Conservation (phyloP, 2,797 vertebrate species). For the Protonibea diacanthus region DNA sequence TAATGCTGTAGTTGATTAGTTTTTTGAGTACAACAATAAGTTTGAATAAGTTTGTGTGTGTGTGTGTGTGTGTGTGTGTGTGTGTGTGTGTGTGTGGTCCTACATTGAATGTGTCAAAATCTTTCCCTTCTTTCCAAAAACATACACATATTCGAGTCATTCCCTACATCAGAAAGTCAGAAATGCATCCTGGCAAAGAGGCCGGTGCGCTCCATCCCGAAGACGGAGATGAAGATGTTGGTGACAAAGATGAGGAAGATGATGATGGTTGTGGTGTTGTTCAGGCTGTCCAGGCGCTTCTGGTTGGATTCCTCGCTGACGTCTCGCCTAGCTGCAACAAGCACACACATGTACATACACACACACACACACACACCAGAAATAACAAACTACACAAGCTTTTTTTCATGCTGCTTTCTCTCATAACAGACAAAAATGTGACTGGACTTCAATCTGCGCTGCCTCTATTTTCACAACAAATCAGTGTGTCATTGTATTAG, state of each 20-base stretch:
- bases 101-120: not conserved
- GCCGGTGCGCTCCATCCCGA: slow-evolving; percentile 91
- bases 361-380: slow-evolving; percentile 42
- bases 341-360: slow-evolving; percentile 46
- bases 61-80: slow-evolving; percentile 18
- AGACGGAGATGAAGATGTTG: slow-evolving; percentile 94
- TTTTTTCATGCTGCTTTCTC: not conserved
- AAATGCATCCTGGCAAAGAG: slow-evolving; percentile 86
- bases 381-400: slow-evolving; percentile 29
- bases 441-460: not conserved
- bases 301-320: slow-evolving; percentile 90
- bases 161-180: slow-evolving; percentile 47
- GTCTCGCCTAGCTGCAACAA: slow-evolving; percentile 88
- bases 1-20: slow-evolving; percentile 58
- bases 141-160: not conserved
- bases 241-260: slow-evolving; percentile 91
- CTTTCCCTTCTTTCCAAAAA: slow-evolving; percentile 1
- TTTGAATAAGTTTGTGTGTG: slow-evolving; percentile 1
- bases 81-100: slow-evolving; percentile 14
- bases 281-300: slow-evolving; percentile 88
- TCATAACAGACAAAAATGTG: not conserved
- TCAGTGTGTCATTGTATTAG: slow-evolving; percentile 54
- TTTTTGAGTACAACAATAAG: slow-evolving; percentile 54
- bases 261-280: slow-evolving; percentile 87
- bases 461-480: not conserved